Evolutionary conservation across 2,113 vertebrate genomes (phyloP).

Genomic region (Ascaphus truei): DNA sequence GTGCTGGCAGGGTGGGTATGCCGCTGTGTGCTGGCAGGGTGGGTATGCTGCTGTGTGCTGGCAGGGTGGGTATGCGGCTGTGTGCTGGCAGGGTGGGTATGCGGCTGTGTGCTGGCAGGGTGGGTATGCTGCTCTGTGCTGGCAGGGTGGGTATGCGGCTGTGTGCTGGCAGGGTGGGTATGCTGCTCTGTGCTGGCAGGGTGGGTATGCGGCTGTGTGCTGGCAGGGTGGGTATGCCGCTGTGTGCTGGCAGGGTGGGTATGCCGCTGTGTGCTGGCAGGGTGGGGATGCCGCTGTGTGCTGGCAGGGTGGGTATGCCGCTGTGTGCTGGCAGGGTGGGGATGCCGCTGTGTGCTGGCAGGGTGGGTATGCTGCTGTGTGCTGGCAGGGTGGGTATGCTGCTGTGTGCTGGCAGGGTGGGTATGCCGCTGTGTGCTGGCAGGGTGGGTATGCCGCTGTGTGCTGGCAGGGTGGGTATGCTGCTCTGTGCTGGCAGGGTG

Average conservation of each 20-base stretch:
- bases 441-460: too few relatives aligned
- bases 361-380: neutral
- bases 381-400: too few relatives aligned
- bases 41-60: neutral
- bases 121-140: too few relatives aligned
- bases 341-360: neutral
- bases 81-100: neutral
- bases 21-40: neutral
- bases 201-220: neutral
- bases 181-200: neutral
- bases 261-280: neutral
- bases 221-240: too few relatives aligned
- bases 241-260: neutral
- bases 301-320: neutral
- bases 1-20: too few relatives aligned
- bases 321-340: conserved; percentile 5
- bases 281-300: too few relatives aligned
- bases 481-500: neutral
- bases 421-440: neutral
- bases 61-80: too few relatives aligned
- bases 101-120: conserved; percentile 1
- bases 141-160: neutral
- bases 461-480: neutral
- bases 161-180: too few relatives aligned
- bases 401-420: neutral